A percentile compares a stretch with the other conserved stretches of the same genome.
These are phyloP conservation scores for Emys orbicularis DNA, from an alignment of 2,797 vertebrate species.

Conservation along the genomic window DNA sequence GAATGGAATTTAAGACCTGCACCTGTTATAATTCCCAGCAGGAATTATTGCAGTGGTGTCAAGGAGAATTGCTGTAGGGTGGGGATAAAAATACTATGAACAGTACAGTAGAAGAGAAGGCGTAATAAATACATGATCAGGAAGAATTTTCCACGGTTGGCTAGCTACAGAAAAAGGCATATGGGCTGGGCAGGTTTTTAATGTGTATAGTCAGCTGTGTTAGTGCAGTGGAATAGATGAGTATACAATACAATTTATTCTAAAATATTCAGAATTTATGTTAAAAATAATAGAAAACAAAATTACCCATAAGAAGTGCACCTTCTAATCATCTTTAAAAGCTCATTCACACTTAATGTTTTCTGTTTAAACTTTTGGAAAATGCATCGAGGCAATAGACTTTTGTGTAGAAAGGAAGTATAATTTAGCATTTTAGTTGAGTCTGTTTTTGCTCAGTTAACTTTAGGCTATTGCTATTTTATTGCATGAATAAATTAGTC, in stretches of 20 bases:
- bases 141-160: background rate
- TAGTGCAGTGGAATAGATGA: background rate
- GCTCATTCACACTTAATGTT: background rate
- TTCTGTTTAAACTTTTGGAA: slow-evolving; percentile 34
- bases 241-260: background rate
- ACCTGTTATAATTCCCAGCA: background rate
- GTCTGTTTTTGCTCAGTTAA: slow-evolving; percentile 68
- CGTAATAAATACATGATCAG: slow-evolving; percentile 8
- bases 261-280: slow-evolving; percentile 16
- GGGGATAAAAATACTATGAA: background rate
- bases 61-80: background rate
- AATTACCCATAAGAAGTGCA: slow-evolving; percentile 10
- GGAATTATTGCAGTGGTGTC: background rate
- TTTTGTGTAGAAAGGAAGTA: slow-evolving; percentile 44
- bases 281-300: slow-evolving; percentile 51
- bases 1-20: accelerated
- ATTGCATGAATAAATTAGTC: slow-evolving; percentile 70
- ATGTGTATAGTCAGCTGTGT: background rate
- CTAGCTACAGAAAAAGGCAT: slow-evolving; percentile 7
- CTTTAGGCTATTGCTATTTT: slow-evolving; percentile 66
- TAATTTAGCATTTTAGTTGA: slow-evolving; percentile 58
- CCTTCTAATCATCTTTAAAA: slow-evolving; percentile 63
- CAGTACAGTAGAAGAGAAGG: background rate
- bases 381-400: background rate
- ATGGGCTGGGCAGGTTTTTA: background rate